Evolutionary conservation across 1,140 invertebrate species (phyloP).

Genomic region (Atta colombica): DNA sequence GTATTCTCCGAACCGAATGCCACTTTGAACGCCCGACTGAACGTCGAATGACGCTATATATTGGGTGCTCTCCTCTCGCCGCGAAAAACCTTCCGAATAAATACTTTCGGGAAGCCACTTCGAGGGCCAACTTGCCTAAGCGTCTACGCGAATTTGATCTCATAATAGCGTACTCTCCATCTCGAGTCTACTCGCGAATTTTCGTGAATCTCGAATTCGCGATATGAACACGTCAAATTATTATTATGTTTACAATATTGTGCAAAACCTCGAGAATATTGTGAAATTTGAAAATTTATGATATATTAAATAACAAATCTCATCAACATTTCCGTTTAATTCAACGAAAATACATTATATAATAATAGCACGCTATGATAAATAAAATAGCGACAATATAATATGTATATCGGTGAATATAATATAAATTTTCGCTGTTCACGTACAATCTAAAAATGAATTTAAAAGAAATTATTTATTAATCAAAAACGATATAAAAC

Average conservation of each 20-base stretch:
- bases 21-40: constrained; percentile 46
- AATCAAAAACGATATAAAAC: background rate
- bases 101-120: constrained; percentile 48
- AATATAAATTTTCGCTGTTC: background rate
- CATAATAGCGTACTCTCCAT: constrained; percentile 29
- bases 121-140: constrained; percentile 12
- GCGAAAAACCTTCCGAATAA: constrained; percentile 60
- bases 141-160: constrained; percentile 38
- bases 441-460: background rate
- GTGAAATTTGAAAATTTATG: background rate
- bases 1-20: constrained; percentile 36
- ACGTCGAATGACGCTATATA: constrained; percentile 35
- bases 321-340: background rate
- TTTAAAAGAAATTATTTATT: background rate
- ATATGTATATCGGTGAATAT: background rate
- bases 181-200: constrained; percentile 15
- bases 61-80: constrained; percentile 42
- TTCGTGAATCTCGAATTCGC: constrained; percentile 5
- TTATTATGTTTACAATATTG: constrained; percentile 17
- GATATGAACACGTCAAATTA: constrained; percentile 28
- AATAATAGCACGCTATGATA: background rate
- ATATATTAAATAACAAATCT: background rate
- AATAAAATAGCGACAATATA: background rate
- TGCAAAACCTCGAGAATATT: background rate
- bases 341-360: background rate